Percentiles rank a stretch among this genome's conserved stretches.
Evolutionary conservation across 2,888 invertebrate species (phyloP).

Genomic region (Drosophila atripex): DNA sequence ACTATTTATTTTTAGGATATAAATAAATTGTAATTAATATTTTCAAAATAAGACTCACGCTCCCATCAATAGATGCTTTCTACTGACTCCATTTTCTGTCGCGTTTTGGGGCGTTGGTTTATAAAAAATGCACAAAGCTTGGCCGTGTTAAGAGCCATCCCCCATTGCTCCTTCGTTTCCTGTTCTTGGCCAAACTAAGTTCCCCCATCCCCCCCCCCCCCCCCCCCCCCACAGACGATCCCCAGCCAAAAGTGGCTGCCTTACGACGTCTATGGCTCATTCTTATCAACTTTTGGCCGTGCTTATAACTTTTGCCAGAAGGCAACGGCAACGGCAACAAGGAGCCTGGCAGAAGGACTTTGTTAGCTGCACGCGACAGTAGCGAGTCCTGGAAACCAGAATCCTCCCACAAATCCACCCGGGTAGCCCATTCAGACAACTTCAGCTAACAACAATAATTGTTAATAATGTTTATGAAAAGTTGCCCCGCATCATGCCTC

Average conservation of each 20-base stretch:
- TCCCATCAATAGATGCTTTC: conserved; percentile 3
- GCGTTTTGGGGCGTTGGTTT: conserved; percentile 58
- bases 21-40: background rate
- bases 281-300: conserved; percentile 75
- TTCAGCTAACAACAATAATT: conserved; percentile 78
- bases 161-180: conserved; percentile 14
- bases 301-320: conserved; percentile 66
- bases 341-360: conserved; percentile 47
- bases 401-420: conserved; percentile 39
- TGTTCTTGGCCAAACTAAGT: background rate
- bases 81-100: conserved; percentile 33
- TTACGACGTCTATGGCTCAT: conserved; percentile 76
- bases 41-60: conserved; percentile 8
- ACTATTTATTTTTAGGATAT: too few species aligned
- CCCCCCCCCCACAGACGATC: conserved; percentile 6
- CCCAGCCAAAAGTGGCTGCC: conserved; percentile 65
- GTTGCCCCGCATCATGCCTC: conserved; percentile 54
- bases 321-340: conserved; percentile 7
- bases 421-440: conserved; percentile 56
- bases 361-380: conserved; percentile 71
- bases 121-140: conserved; percentile 76
- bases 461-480: conserved; percentile 81
- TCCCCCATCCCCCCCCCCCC: background rate
- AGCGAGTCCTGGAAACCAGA: conserved; percentile 27
- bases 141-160: conserved; percentile 64